A percentile compares a stretch with the other conserved stretches of the same genome.
Conservation (phyloP, 2,797 vertebrate genomes). For the Danio albolineatus region DNA sequence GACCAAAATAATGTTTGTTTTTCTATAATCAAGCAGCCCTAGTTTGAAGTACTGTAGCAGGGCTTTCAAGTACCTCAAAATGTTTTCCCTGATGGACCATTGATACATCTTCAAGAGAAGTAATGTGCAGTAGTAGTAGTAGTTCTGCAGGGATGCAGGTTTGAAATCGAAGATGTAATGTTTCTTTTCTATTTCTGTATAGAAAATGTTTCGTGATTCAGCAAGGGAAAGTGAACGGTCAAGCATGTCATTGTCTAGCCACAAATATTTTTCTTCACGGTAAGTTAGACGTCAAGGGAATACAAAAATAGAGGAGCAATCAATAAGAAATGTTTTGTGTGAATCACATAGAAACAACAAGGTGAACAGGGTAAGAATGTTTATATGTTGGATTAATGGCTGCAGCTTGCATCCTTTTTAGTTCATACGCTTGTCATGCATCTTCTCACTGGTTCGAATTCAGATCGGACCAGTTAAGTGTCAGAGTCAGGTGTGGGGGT, state of each 20-base stretch:
- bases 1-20: too few relatives aligned
- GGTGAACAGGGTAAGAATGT: background rate
- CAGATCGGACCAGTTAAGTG: background rate
- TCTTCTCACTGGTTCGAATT: background rate
- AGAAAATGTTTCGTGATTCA: background rate
- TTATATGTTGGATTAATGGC: background rate
- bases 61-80: background rate
- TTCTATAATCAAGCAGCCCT: too few relatives aligned
- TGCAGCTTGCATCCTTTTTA: background rate
- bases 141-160: background rate
- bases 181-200: constrained; percentile 24
- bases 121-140: background rate
- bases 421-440: background rate
- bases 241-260: background rate
- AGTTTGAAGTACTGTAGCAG: background rate
- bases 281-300: constrained; percentile 30
- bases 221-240: background rate
- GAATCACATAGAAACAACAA: constrained; percentile 24
- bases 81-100: background rate
- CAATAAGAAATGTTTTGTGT: constrained; percentile 37
- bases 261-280: constrained; percentile 26
- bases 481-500: too few relatives aligned
- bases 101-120: background rate
- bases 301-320: constrained; percentile 9
- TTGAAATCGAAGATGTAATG: background rate